A percentile compares a stretch with the other conserved stretches of the same genome.
Conservation (phyloP, 2,888 invertebrate species). For the Pachycephus smyrnensis region DNA sequence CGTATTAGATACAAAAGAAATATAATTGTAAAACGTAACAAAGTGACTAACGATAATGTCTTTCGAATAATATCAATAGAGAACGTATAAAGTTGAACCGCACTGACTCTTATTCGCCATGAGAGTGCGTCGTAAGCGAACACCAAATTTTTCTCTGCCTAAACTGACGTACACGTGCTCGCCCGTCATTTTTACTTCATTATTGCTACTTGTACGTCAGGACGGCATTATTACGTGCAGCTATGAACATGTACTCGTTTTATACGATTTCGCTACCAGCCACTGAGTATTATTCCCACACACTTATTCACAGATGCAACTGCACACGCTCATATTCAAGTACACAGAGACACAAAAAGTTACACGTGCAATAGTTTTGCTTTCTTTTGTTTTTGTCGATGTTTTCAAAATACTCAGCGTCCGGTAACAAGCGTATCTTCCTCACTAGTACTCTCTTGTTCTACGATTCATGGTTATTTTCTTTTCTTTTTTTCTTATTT, state of each 20-base stretch:
- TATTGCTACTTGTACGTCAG: not conserved
- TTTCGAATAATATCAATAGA: slow-evolving; percentile 27
- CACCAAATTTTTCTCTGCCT: not conserved
- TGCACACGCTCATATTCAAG: not conserved
- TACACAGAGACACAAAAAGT: not conserved
- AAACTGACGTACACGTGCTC: not conserved
- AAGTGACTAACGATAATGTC: slow-evolving; percentile 34
- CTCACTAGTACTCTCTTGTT: not conserved
- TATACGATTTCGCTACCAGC: not conserved
- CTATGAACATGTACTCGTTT: not conserved
- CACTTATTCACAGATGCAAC: not conserved
- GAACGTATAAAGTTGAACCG: not conserved
- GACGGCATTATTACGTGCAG: not conserved
- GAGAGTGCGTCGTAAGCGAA: not conserved
- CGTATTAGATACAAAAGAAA: slow-evolving; percentile 27
- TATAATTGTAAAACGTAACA: slow-evolving; percentile 41
- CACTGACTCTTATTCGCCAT: not conserved
- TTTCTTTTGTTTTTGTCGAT: not conserved
- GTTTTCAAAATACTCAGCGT: not conserved
- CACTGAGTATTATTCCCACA: not conserved
- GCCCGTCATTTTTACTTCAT: not conserved
- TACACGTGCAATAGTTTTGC: not conserved
- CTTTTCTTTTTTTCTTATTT: not conserved
- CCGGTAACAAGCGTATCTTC: not conserved
- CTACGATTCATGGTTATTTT: not conserved